Conservation (phyloP, 2,888 invertebrate genomes). For the Noctua comes region DNA sequence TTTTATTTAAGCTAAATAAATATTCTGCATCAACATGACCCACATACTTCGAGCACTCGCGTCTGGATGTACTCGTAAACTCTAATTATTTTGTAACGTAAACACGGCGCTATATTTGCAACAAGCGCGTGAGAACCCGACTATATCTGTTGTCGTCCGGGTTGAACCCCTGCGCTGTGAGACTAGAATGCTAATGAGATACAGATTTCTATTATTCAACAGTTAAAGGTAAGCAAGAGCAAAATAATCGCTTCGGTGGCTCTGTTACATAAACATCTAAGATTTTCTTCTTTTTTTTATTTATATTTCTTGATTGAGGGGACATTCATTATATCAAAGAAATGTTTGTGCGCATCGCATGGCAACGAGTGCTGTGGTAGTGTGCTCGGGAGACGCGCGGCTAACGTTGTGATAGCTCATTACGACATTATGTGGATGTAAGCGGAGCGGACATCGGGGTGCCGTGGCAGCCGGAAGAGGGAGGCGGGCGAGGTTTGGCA, state of each 20-base stretch:
- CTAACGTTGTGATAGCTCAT: conserved; percentile 34
- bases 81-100: not conserved
- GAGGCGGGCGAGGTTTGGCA: conserved; percentile 13
- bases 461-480: not conserved
- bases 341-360: not conserved
- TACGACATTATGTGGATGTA: conserved; percentile 45
- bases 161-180: not conserved
- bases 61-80: not conserved
- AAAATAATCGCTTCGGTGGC: not conserved
- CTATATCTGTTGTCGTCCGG: not conserved
- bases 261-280: conserved; percentile 3
- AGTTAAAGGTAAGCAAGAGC: conserved; percentile 4
- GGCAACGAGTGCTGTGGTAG: not conserved
- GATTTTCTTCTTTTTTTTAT: not conserved
- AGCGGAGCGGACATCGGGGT: not conserved
- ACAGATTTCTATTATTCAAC: conserved; percentile 25
- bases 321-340: conserved; percentile 14
- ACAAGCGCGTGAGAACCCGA: not conserved
- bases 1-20: conserved; percentile 44
- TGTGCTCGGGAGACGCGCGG: conserved; percentile 4
- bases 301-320: conserved; percentile 3
- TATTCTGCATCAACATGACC: conserved; percentile 25
- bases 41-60: not conserved
- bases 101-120: not conserved
- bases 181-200: conserved; percentile 28